phyloP scores from a whole-genome alignment of 2,113 vertebrate species.

The Anarrhichthys ocellatus region DNA sequence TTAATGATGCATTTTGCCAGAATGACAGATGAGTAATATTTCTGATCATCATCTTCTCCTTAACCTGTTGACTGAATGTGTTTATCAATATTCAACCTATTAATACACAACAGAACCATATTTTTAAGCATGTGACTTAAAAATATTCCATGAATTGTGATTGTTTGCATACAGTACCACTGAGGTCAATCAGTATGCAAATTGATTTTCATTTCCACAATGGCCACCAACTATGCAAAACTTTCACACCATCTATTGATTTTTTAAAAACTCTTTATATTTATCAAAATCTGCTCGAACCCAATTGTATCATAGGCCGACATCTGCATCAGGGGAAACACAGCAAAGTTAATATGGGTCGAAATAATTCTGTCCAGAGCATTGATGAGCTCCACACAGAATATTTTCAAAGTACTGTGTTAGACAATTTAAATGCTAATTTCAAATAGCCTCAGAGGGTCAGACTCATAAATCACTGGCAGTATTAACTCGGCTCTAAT shows the following conservation, averaged over 20 bases:
- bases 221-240: not conserved
- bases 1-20: constrained; percentile 44
- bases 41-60: constrained; percentile 5
- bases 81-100: constrained; percentile 18
- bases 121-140: not conserved
- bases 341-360: constrained; percentile 55
- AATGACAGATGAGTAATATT: constrained; percentile 61
- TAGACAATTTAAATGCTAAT: constrained; percentile 58
- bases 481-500: constrained; percentile 37
- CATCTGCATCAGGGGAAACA: constrained; percentile 59
- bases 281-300: constrained; percentile 20
- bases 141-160: not conserved
- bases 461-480: constrained; percentile 40
- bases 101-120: not conserved
- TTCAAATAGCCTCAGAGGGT: constrained; percentile 41
- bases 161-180: not conserved
- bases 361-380: constrained; percentile 61
- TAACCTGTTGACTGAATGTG: constrained; percentile 6
- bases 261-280: constrained; percentile 19
- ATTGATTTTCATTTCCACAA: constrained; percentile 11
- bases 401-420: constrained; percentile 55
- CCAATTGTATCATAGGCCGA: constrained; percentile 33
- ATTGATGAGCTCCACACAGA: constrained; percentile 57
- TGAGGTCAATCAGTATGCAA: constrained; percentile 14
- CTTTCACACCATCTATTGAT: not conserved